phyloP scores from a whole-genome alignment of 2,113 vertebrate species.

The Planiliza haematocheilus region DNA sequence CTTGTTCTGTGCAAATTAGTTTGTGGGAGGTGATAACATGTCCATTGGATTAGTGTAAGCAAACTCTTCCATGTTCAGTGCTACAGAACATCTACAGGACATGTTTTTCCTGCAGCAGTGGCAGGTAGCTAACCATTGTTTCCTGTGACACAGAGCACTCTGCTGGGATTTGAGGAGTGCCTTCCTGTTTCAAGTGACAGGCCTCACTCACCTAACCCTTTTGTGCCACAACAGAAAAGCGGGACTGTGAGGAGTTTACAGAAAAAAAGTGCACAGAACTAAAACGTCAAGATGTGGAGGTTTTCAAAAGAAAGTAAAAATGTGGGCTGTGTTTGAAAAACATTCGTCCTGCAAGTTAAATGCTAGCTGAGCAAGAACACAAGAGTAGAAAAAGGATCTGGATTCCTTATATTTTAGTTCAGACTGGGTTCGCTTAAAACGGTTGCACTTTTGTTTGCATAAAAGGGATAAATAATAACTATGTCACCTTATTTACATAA shows the following conservation, averaged over 20 bases:
- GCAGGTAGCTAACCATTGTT: constrained; percentile 33
- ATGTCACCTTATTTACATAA: background rate
- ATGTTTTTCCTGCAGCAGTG: background rate
- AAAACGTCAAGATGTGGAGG: background rate
- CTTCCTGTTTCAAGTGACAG: constrained; percentile 61
- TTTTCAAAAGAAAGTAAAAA: constrained; percentile 11
- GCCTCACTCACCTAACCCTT: constrained; percentile 19
- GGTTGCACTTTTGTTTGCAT: background rate
- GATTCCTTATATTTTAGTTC: background rate
- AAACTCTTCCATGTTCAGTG: background rate
- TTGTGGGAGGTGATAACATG: too few relatives aligned
- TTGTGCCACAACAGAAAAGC: constrained; percentile 9
- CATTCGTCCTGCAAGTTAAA: background rate
- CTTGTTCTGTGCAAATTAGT: too few relatives aligned
- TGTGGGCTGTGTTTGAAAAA: constrained; percentile 1
- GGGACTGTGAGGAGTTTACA: constrained; percentile 10
- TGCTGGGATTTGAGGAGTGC: constrained; percentile 29
- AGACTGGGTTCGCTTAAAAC: background rate
- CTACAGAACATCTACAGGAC: background rate
- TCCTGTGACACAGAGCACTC: constrained; percentile 29
- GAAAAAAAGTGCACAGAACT: background rate
- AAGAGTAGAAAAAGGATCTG: constrained; percentile 4
- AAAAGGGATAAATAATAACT: too few relatives aligned
- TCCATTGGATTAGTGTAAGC: background rate
- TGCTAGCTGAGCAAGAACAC: constrained; percentile 18